Conservation (phyloP, 2,888 invertebrate species). For the Philaethria dido region DNA sequence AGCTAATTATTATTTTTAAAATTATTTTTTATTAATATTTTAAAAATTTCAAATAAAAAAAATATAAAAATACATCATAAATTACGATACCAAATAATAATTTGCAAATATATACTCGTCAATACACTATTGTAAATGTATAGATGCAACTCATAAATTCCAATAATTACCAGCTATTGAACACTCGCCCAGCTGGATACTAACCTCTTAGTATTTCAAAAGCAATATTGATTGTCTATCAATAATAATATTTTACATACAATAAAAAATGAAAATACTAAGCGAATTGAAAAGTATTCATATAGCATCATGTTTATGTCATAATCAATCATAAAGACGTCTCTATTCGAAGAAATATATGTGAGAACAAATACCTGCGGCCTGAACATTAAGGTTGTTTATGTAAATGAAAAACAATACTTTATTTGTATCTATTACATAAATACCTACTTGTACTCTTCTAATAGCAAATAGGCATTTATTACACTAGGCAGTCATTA, state of each 20-base stretch:
- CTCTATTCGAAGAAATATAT: conserved; percentile 59
- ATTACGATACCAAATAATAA: neutral
- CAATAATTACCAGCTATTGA: conserved; percentile 6
- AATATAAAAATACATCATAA: neutral
- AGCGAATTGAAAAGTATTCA: conserved; percentile 64
- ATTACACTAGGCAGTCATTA: no score
- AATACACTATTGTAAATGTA: neutral
- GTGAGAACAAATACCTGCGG: conserved; percentile 33
- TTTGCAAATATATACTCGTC: neutral
- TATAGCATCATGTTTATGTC: conserved; percentile 49
- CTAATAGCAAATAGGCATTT: neutral
- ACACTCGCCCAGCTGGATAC: conserved; percentile 21
- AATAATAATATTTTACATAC: conserved; percentile 57
- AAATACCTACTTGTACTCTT: neutral
- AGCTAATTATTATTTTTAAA: no score
- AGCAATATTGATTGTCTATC: conserved; percentile 49
- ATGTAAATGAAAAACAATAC: conserved; percentile 38
- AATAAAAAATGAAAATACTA: conserved; percentile 51
- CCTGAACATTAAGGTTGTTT: conserved; percentile 47
- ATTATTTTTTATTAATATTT: no score
- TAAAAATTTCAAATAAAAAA: no score
- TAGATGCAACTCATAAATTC: neutral
- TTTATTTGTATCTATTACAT: neutral
- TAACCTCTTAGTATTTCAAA: conserved; percentile 37
- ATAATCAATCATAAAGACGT: conserved; percentile 76